Evolutionary conservation across 1,140 invertebrate genomes (phyloP).

Genomic region (Penaeus japonicus): DNA sequence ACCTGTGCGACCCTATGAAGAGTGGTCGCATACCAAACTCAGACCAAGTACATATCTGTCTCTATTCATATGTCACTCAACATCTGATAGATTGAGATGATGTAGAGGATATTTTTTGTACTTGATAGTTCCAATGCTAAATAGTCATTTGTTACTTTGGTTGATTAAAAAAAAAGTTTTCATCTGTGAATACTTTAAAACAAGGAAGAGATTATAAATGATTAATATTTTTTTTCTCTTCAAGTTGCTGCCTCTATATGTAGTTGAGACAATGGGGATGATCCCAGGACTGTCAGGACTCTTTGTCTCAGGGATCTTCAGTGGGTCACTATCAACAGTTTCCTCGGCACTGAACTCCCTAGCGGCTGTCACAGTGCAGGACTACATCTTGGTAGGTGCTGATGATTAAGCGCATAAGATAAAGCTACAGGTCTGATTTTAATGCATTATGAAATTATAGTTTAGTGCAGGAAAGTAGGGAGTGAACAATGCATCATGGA

Average conservation of each 20-base stretch:
- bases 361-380: constrained; percentile 85
- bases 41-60: constrained; percentile 62
- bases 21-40: constrained; percentile 66
- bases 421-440: too few species aligned
- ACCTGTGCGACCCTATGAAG: constrained; percentile 76
- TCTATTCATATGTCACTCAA: too few species aligned
- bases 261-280: constrained; percentile 76
- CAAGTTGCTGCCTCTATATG: constrained; percentile 79
- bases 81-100: too few species aligned
- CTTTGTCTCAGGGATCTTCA: constrained; percentile 85
- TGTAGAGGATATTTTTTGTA: too few species aligned
- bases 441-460: too few species aligned
- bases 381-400: constrained; percentile 73
- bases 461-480: too few species aligned
- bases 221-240: neutral
- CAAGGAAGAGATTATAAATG: neutral
- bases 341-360: constrained; percentile 85
- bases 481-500: too few species aligned
- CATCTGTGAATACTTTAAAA: too few species aligned
- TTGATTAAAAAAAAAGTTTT: too few species aligned
- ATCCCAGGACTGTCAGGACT: constrained; percentile 79
- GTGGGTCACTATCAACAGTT: constrained; percentile 84
- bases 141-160: too few species aligned
- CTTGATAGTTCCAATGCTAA: too few species aligned
- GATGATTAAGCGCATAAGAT: too few species aligned